Conservation (phyloP, 2,113 vertebrate species). For the Scomber scombrus region DNA sequence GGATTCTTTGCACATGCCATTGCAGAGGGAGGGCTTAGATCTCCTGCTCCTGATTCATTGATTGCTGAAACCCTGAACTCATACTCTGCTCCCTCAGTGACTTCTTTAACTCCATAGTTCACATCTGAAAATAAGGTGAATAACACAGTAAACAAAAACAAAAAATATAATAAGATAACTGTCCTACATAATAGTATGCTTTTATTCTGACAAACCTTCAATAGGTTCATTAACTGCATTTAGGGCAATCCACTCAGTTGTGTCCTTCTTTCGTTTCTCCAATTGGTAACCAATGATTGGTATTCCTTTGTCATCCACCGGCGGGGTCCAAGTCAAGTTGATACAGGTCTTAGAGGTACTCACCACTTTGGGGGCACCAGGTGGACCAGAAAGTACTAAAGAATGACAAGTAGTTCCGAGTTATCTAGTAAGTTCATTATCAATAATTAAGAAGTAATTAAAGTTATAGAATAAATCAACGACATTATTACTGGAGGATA, state of each 20-base stretch:
- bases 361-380: conserved; percentile 84
- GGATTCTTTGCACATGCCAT: conserved; percentile 87
- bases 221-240: conserved; percentile 80
- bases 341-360: conserved; percentile 84
- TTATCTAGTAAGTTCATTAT: conserved; percentile 15
- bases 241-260: conserved; percentile 85
- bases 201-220: conserved; percentile 78
- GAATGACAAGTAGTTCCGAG: conserved; percentile 26
- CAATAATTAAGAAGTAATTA: conserved; percentile 29
- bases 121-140: conserved; percentile 75
- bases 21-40: conserved; percentile 86
- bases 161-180: neutral
- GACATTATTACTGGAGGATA: conserved; percentile 12
- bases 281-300: conserved; percentile 88
- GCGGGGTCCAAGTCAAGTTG: conserved; percentile 86
- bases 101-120: conserved; percentile 82
- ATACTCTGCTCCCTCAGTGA: conserved; percentile 88
- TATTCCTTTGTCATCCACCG: conserved; percentile 79
- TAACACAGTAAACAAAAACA: neutral
- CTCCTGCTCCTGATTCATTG: conserved; percentile 87
- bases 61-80: conserved; percentile 92
- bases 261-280: conserved; percentile 90
- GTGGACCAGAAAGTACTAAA: conserved; percentile 85
- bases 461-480: conserved; percentile 18
- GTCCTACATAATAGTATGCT: neutral